A percentile compares a stretch with the other conserved stretches of the same genome.
Evolutionary conservation across 2,888 invertebrate species (phyloP).

Genomic region (Andrena fulva): DNA sequence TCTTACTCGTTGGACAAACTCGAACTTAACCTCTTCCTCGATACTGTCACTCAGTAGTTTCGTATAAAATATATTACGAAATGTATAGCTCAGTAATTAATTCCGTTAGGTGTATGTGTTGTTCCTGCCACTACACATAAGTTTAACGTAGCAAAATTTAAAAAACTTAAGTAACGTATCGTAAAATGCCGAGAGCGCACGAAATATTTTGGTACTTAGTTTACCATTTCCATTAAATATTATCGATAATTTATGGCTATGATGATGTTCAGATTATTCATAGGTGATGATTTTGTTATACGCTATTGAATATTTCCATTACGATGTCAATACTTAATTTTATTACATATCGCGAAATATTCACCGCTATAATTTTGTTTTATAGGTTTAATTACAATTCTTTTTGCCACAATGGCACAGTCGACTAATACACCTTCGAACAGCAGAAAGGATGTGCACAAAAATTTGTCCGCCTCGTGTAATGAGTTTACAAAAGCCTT

Average conservation of each 20-base stretch:
- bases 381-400: constrained; percentile 40
- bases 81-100: not conserved
- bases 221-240: not conserved
- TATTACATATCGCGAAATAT: not conserved
- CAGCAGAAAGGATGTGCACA: not conserved
- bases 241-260: constrained; percentile 5
- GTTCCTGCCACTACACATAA: not conserved
- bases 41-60: not conserved
- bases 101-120: not conserved
- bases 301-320: constrained; percentile 7
- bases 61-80: not conserved
- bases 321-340: not conserved
- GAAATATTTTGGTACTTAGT: not conserved
- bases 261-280: constrained; percentile 4
- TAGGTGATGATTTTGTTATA: constrained; percentile 37
- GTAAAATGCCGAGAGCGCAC: not conserved
- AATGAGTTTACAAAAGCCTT: constrained; percentile 57
- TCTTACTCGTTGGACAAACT: not conserved
- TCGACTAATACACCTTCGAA: constrained; percentile 7
- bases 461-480: constrained; percentile 56
- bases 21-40: constrained; percentile 19
- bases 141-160: not conserved
- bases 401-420: not conserved
- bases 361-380: constrained; percentile 10
- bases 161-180: not conserved